Conservation (phyloP, 2,797 vertebrate genomes). For the Australoheros facetus region DNA sequence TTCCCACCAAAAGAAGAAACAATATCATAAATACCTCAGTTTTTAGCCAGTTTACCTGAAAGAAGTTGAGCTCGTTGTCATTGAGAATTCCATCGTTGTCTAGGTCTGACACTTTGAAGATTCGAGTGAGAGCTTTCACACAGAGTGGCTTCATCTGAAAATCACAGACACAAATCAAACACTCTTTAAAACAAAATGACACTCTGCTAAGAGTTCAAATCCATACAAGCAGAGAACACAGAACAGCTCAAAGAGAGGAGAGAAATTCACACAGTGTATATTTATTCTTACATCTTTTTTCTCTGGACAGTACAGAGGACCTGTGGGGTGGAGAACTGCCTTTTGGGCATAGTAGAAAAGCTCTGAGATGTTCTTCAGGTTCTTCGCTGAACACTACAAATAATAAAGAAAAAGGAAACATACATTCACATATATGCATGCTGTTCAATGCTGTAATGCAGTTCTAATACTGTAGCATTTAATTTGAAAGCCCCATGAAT, state of each 20-base stretch:
- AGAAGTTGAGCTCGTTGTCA: slow-evolving; percentile 95
- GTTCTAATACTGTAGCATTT: neutral
- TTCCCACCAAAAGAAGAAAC: neutral
- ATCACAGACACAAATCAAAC: neutral
- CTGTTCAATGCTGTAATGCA: neutral
- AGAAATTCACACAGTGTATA: neutral
- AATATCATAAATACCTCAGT: neutral
- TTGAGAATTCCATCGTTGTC: slow-evolving; percentile 95
- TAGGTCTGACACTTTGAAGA: slow-evolving; percentile 95
- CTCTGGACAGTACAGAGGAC: slow-evolving; percentile 95
- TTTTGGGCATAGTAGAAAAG: slow-evolving; percentile 98
- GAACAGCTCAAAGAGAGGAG: neutral
- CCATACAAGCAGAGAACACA: neutral
- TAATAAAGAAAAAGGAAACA: slow-evolving; percentile 15
- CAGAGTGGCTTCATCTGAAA: slow-evolving; percentile 92
- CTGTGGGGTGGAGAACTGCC: slow-evolving; percentile 95
- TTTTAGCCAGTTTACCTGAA: slow-evolving; percentile 83
- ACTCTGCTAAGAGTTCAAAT: neutral
- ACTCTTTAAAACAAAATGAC: neutral
- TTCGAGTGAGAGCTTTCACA: slow-evolving; percentile 91
- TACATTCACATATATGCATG: neutral
- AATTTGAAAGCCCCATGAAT: neutral
- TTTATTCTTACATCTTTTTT: slow-evolving; percentile 88
- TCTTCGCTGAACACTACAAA: slow-evolving; percentile 95
- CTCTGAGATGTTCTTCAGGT: slow-evolving; percentile 98